phyloP scores from a whole-genome alignment of 2,888 invertebrate species.

The Lycocerus yunnanus region DNA sequence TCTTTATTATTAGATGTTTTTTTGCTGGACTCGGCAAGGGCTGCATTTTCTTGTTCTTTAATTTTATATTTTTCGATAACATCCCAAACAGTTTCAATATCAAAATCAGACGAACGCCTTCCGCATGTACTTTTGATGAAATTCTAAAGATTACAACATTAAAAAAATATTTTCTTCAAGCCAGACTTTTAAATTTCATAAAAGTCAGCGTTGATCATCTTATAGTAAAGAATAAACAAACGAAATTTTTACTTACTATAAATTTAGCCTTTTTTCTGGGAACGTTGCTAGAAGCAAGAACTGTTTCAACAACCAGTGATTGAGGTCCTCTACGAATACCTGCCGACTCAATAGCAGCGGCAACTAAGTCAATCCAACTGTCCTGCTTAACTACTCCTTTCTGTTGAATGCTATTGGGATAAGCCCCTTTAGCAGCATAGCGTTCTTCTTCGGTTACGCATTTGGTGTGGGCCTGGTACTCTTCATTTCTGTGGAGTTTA shows the following conservation, averaged over 20 bases:
- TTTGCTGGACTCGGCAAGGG: neutral
- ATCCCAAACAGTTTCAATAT: slow-evolving; percentile 73
- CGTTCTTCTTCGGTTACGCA: slow-evolving; percentile 87
- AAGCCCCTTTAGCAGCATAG: slow-evolving; percentile 83
- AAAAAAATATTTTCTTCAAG: neutral
- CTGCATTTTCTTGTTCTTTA: neutral
- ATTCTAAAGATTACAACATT: slow-evolving; percentile 54
- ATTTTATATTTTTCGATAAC: slow-evolving; percentile 51
- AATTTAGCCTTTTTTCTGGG: slow-evolving; percentile 25
- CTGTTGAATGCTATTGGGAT: slow-evolving; percentile 69
- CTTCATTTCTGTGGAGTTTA: slow-evolving; percentile 64
- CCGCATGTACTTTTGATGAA: slow-evolving; percentile 69
- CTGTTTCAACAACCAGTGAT: neutral
- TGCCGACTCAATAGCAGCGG: slow-evolving; percentile 65
- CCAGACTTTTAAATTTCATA: too few relatives aligned
- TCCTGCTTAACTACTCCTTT: slow-evolving; percentile 88
- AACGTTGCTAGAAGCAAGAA: slow-evolving; percentile 15
- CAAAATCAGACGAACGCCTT: slow-evolving; percentile 60
- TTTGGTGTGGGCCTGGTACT: slow-evolving; percentile 78
- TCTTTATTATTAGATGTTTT: neutral
- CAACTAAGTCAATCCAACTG: slow-evolving; percentile 77
- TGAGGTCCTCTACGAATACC: slow-evolving; percentile 58
- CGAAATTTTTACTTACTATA: slow-evolving; percentile 18
- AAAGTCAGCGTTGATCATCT: too few relatives aligned
- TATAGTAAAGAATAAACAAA: neutral